Percentiles rank a stretch among this genome's conserved stretches.
These are phyloP conservation scores for Noctua pronuba DNA, from an alignment of 2,888 invertebrate genomes.

Conservation along the genomic window DNA sequence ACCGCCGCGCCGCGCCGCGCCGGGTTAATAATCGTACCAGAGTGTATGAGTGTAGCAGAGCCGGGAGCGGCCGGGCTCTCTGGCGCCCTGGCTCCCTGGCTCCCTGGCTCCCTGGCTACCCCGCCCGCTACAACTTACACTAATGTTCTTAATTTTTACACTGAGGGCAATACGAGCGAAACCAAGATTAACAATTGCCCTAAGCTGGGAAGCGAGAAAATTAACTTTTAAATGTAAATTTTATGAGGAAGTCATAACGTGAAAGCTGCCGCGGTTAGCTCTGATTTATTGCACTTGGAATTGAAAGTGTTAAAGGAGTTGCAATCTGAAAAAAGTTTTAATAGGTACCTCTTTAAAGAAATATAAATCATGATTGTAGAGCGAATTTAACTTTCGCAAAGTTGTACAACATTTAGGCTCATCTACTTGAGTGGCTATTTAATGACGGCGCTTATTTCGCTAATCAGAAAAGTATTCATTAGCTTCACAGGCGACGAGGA, in stretches of 20 bases:
- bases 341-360: conserved; percentile 90
- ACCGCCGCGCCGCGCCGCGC: conserved; percentile 35
- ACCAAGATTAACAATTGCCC: conserved; percentile 88
- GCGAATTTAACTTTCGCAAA: conserved; percentile 84
- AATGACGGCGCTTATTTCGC: conserved; percentile 83
- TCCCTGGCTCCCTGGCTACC: conserved; percentile 3
- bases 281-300: conserved; percentile 89
- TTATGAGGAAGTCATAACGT: conserved; percentile 90
- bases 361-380: conserved; percentile 88
- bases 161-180: conserved; percentile 77
- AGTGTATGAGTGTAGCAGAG: conserved; percentile 56
- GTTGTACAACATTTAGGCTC: conserved; percentile 85
- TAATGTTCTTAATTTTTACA: conserved; percentile 81
- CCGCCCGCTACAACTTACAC: conserved; percentile 68
- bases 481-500: conserved; percentile 66
- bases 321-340: conserved; percentile 90
- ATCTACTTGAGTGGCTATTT: conserved; percentile 84
- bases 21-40: conserved; percentile 57
- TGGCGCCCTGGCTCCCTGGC: conserved; percentile 5
- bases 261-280: conserved; percentile 89
- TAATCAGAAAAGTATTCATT: conserved; percentile 80
- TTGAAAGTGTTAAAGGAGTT: conserved; percentile 90
- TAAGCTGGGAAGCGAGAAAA: conserved; percentile 86
- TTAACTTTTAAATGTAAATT: conserved; percentile 90
- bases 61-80: conserved; percentile 19